Evolutionary conservation across 2,797 vertebrate genomes (phyloP), one percentile per base, ranked within the genome.

Genomic region (Epinephelus awoara): DNA sequence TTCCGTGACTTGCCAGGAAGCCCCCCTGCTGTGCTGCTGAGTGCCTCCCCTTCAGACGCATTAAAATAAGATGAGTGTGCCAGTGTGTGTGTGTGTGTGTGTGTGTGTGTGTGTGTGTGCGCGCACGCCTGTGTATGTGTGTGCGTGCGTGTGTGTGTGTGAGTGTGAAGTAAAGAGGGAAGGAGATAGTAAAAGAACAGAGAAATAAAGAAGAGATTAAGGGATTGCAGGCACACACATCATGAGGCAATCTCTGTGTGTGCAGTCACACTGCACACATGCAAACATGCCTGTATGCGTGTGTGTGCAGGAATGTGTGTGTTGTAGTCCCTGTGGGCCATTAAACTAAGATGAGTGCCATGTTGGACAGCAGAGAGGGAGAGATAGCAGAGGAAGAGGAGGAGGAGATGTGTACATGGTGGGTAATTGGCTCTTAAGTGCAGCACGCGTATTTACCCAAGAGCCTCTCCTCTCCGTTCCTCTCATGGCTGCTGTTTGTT

Each of bases 341-440:
- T 93, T 92, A 92, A 90, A 93, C 86, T 87, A 91, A 92, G 92
- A 93, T 93, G 90, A 92, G 90, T 87, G 85, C 89, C 87, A 88
- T 92, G 89, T 89, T 89, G 87, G 84, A 86, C 80, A 77, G 84
- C 68, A 77, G 87, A 88, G 84, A 86, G 79, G 72, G 79, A 85
- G 85, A 86, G 88, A 88, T 83, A 90, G 84, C 0, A 23, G 87
- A 70, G 72, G 71, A 66, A n/a, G 83, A 71, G 59, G 77, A 78
- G 86, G 80, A 89, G 82, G 87, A 88, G 83, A 84, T 88, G 89
- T 89, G 91, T 92, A 94, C 91, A 93, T 86, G 89, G 86, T 80
- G 92, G 87, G 92, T 95, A 92, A 94, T 94, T 95, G 91, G 92
- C 89, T 94, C 92, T 92, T 93, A 94, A 95, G 94, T 94, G 94